Evolutionary conservation across 2,113 vertebrate genomes (phyloP), one percentile per base, ranked within the genome.

Genomic region (Synodontis membranacea): DNA sequence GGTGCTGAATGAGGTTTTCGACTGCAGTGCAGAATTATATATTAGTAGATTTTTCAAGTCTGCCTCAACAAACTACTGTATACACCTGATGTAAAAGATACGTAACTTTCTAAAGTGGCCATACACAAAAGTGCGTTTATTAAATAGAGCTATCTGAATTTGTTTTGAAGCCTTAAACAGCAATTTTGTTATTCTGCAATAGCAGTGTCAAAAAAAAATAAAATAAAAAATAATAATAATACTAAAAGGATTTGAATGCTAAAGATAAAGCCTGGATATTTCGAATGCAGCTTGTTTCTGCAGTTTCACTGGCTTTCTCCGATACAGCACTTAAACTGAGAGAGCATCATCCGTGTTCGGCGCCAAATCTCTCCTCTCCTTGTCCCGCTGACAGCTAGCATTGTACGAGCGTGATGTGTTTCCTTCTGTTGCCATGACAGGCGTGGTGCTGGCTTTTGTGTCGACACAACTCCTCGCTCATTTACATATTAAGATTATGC

Each of bases 391-490:
- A 85, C 84, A 87, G 87, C 87, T 39, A 28, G 19, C 56, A 83
- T 87, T 87, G 86, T 87, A 62, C 70, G 14, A 9, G 56, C 86
- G 89, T 86, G 90, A 92, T 91, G 92, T 64, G 87, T 93, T 88
- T 89, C 89, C 87, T 88, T 86, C 75, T 80, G 90, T 88, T 86
- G 90, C 88, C 90, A 83, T 92, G 89, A 90, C 90, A 92, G 92
- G 91, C 91, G 86, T 89, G 89, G 80, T 90, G 88, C 86, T 83
- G 90, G 89, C 87, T 89, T 93, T 90, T 92, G 92, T 90, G 76
- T 88, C 92, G 89, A 93, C 91, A 93, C 89, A 91, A 91, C 93
- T 94, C 91, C 91, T 84, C 90, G 88, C 88, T 87, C 93, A 93
- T 94, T 92, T 86, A 93, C 87, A 94, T 68, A 91, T 88, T 92